A percentile compares a stretch with the other conserved stretches of the same genome.
Conservation (phyloP, 2,797 vertebrate species). For the Sphenopsis melanotis region DNA sequence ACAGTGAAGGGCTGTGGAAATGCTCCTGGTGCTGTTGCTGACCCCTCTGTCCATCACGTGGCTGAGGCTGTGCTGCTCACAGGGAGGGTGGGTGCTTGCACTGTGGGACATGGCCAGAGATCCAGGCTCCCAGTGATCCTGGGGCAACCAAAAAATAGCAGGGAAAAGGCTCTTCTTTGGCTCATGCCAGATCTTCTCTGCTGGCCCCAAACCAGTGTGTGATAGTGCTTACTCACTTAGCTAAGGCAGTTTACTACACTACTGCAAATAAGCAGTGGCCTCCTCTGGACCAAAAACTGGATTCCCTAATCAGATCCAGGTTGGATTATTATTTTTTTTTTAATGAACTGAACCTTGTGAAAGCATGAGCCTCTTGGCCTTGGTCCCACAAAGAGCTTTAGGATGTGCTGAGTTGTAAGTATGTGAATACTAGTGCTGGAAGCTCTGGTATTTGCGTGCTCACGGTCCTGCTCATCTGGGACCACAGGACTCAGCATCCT, state of each 20-base stretch:
- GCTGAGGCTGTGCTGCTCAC: background rate
- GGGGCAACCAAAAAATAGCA: background rate
- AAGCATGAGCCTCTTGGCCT: background rate
- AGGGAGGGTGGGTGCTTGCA: background rate
- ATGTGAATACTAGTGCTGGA: background rate
- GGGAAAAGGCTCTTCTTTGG: background rate
- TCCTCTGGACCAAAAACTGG: background rate
- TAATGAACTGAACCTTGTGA: background rate
- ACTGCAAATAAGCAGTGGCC: slow-evolving; percentile 33
- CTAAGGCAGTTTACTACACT: background rate
- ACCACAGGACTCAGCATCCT: background rate
- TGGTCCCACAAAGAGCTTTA: background rate
- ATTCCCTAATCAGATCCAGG: slow-evolving; percentile 37
- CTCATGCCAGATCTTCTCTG: background rate
- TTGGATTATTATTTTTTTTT: background rate
- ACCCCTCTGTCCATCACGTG: fast-evolving
- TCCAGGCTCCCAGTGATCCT: background rate
- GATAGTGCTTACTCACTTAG: background rate
- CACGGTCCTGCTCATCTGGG: background rate
- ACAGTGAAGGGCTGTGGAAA: background rate
- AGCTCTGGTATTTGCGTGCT: background rate
- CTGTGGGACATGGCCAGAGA: background rate
- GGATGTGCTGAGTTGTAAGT: slow-evolving; percentile 6
- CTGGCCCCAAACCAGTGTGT: background rate
- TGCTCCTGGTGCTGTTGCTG: background rate